Evolutionary conservation across 2,797 vertebrate genomes (phyloP), one percentile per base, ranked within the genome.

Genomic region (Sebastolobus altivelis): DNA sequence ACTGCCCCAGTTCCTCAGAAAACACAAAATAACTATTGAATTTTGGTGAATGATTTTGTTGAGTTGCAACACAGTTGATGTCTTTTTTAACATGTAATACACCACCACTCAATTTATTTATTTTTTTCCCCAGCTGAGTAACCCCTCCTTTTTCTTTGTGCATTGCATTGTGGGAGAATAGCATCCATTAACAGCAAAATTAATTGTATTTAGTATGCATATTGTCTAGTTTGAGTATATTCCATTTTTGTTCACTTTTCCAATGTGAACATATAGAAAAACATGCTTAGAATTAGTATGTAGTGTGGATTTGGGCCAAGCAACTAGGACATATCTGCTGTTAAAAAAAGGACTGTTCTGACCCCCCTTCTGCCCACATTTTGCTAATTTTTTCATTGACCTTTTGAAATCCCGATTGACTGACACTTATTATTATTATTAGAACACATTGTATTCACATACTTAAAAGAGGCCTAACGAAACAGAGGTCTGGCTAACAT

Each of bases 341-440:
- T 62, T 10, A 33, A 61, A 8, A 55, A 25, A 40, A 4, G 1
- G 20, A 13, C 54, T 33, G 1, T 75, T 78, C 8, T 52, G 62
- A 54, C 5, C 65, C 62, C 8, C 74, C 52, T 78, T 43, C 61
- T 18, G 3, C 60, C 22, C 29, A 38, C 60, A 60, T 83, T 84
- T 66, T 40, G 60, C 77, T 70, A 87, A 91, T 84, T 93, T 91
- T 91, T 77, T 86, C 76, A 66, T 72, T 95, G 95, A 96, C 96
- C 95, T 96, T 96, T 96, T 88, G 78, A 88, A 87, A 86, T 88
- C 80, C 77, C 86, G 92, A 88, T 90, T 94, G 95, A 95, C 84
- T 90, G 93, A 93, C 92, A 92, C 89, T 93, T 43, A 43, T 18
- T 46, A 46, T 88, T 71, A 94, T 65, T 25, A 66, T 95, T 95